These are phyloP conservation scores for Halcyon malimbica DNA, from an alignment of 2,113 vertebrate species.

Conservation along the genomic window DNA sequence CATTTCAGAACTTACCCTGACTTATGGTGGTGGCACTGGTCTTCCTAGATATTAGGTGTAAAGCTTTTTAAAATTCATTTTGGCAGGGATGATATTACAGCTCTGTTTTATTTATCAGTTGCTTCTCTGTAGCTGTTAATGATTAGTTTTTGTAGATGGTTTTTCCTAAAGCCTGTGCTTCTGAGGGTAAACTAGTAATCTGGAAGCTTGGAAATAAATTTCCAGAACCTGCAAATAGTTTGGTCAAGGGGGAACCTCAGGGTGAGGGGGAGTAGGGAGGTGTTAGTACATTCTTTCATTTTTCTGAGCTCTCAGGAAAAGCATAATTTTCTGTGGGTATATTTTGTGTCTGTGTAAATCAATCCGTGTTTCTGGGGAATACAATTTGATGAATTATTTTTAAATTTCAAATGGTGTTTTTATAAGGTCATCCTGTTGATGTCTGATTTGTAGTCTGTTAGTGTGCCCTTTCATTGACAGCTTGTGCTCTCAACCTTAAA, in stretches of 20 bases:
- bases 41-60: background rate
- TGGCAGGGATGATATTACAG: background rate
- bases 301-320: background rate
- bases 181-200: background rate
- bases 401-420: background rate
- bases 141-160: background rate
- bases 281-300: background rate
- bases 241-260: background rate
- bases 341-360: background rate
- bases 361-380: background rate
- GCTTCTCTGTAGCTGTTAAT: background rate
- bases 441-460: background rate
- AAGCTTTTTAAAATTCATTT: background rate
- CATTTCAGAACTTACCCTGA: background rate
- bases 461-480: background rate
- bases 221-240: background rate
- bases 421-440: background rate
- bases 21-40: background rate
- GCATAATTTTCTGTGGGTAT: fast-evolving
- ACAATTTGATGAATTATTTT: background rate
- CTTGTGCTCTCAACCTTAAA: background rate
- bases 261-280: background rate
- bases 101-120: background rate
- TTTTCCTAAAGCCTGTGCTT: background rate
- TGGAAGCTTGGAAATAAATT: background rate